Percentiles rank a stretch among this genome's conserved stretches.
These are phyloP conservation scores for Holothuria glaberrima DNA, from an alignment of 35 echinoderm and acorn worm genomes.

Conservation along the genomic window DNA sequence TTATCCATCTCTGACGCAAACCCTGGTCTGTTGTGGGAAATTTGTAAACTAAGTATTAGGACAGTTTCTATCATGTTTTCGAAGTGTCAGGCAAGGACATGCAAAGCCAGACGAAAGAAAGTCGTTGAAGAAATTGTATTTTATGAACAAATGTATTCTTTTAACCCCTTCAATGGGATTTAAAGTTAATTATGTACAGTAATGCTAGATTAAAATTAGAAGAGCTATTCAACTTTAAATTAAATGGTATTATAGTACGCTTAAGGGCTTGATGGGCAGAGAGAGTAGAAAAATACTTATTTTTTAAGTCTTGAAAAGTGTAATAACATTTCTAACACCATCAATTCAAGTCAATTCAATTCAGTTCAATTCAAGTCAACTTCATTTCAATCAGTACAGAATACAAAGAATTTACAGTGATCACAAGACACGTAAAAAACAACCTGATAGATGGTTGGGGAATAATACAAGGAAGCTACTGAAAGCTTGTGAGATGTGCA, in stretches of 20 bases:
- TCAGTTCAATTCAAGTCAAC: no score
- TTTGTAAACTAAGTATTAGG: slow-evolving; percentile 26
- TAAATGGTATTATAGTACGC: neutral
- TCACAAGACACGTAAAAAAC: no score
- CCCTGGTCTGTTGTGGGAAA: slow-evolving; percentile 3
- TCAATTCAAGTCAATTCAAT: no score
- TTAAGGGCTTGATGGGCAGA: neutral
- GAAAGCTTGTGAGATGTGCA: no score
- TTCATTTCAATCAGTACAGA: no score
- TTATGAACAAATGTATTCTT: neutral
- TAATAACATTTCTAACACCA: slow-evolving; percentile 36
- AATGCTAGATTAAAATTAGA: neutral
- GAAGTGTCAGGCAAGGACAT: neutral
- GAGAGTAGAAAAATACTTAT: neutral
- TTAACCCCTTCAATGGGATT: neutral
- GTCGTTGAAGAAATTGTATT: neutral
- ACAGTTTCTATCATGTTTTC: neutral
- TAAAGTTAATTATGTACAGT: neutral
- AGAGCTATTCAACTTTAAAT: neutral
- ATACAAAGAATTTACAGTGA: no score
- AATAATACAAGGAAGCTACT: no score
- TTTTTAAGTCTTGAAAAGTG: slow-evolving; percentile 1
- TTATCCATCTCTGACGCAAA: neutral
- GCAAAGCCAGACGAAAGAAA: neutral
- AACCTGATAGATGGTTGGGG: no score